Evolutionary conservation across 2,888 invertebrate species (phyloP), one percentile per base, ranked within the genome.

Genomic region (Ischnura elegans): DNA sequence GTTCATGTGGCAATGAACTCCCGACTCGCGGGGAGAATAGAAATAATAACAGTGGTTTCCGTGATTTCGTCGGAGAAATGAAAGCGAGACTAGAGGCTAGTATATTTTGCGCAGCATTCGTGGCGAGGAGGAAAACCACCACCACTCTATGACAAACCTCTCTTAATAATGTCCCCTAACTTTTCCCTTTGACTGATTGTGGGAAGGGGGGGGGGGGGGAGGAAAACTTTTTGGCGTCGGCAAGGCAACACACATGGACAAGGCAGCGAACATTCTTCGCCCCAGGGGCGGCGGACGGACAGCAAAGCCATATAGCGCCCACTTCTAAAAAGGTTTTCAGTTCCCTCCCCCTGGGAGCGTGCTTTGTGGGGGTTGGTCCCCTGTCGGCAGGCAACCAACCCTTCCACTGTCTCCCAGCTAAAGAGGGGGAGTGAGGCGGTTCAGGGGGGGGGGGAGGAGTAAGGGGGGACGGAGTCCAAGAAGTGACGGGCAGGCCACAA

Each of bases 241-340:
- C 76, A 36, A 76, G 25, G 10, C 25, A 21, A 13, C 61, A 21
- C 61, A 10, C 61, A 21, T 13, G 55, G 25, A 1, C 61, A 10
- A 51, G 51, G 4, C 10, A 6, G 6, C 61, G 19, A 13, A 19
- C 66, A n/a, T 66, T 3, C 29, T 29, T 66, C 29, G 29, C 8
- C 61, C 76, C 29, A 13, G 29, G 29, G 61, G 5, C 21, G 76
- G n/a, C n/a, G n/a, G n/a, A n/a, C n/a, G n/a, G n/a, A n/a, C n/a
- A n/a, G n/a, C n/a, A 76, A 76, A 76, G 76, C 76, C 76, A 76
- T 76, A 76, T 10, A 36, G 76, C 25, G 76, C 76, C 36, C 21
- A n/a, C 61, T 76, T 36, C 36, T 76, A 76, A 76, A 76, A 76
- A 76, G 76, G 76, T 76, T 76, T 76, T 76, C 29, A 76, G 76